Conservation (phyloP, 2,888 invertebrate species). For the Anagyrus pseudococci region DNA sequence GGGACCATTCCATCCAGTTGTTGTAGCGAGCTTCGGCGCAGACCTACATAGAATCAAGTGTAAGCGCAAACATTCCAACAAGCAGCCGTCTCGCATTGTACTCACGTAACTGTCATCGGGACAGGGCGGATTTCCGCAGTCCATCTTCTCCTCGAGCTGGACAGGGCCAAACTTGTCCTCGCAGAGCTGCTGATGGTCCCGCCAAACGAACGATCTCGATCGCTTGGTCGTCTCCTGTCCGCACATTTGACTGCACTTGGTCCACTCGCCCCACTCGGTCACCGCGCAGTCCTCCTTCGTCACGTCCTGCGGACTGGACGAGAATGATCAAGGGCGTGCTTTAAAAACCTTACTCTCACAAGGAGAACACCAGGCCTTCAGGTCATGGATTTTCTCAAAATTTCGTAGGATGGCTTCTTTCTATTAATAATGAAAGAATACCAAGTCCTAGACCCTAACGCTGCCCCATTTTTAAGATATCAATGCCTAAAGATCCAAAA, state of each 20-base stretch:
- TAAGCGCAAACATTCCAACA: background rate
- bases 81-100: background rate
- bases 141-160: constrained; percentile 10
- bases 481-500: too few species aligned
- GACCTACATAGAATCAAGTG: constrained; percentile 1
- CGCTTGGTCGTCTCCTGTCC: constrained; percentile 25
- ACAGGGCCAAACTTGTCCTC: background rate
- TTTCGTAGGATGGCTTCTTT: too few species aligned
- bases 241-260: constrained; percentile 14
- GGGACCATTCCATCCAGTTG: constrained; percentile 21
- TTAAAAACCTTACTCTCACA: too few species aligned
- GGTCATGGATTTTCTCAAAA: too few species aligned
- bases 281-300: constrained; percentile 16
- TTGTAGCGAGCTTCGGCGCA: constrained; percentile 22
- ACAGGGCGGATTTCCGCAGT: constrained; percentile 37
- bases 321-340: too few species aligned
- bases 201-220: constrained; percentile 6
- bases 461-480: too few species aligned
- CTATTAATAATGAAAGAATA: too few species aligned
- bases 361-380: too few species aligned
- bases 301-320: constrained; percentile 1
- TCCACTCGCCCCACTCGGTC: constrained; percentile 34
- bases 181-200: background rate
- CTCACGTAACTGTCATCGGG: constrained; percentile 20
- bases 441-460: too few species aligned